phyloP scores from a whole-genome alignment of 1,140 invertebrate species.

The Scaptomyza pallida region DNA sequence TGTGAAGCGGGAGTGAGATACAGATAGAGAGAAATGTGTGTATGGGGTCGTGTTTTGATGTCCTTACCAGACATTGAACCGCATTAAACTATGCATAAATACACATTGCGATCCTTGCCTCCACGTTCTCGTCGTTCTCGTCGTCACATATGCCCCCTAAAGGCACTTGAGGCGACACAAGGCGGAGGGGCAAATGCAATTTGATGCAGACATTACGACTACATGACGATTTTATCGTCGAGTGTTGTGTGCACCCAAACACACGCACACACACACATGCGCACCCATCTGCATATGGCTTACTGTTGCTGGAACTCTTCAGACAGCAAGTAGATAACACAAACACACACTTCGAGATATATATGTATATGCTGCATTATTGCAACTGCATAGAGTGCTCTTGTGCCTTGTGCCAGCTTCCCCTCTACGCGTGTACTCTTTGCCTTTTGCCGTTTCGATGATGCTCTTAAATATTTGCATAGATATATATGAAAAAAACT shows the following conservation, averaged over 20 bases:
- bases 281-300: constrained; percentile 58
- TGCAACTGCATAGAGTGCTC: constrained; percentile 47
- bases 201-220: constrained; percentile 81
- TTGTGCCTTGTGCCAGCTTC: no score
- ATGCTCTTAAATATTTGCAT: constrained; percentile 82
- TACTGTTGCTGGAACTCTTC: constrained; percentile 45
- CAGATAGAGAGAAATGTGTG: no score
- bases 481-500: constrained; percentile 82
- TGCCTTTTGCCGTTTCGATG: constrained; percentile 63
- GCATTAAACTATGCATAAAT: constrained; percentile 82
- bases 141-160: constrained; percentile 61
- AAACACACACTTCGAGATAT: constrained; percentile 9
- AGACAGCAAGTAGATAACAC: constrained; percentile 44
- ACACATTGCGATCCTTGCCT: constrained; percentile 67
- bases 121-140: constrained; percentile 34
- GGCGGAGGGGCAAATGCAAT: constrained; percentile 65
- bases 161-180: constrained; percentile 36
- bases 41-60: constrained; percentile 69
- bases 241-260: constrained; percentile 65
- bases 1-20: constrained; percentile 5
- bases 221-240: constrained; percentile 81
- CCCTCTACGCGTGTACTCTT: constrained; percentile 50
- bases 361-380: constrained; percentile 22
- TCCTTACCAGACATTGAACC: constrained; percentile 81
- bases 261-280: constrained; percentile 7